Base-by-base conservation (phyloP, 2,113 vertebrate genomes). In the Tenebrosternarchus preto region DNA sequence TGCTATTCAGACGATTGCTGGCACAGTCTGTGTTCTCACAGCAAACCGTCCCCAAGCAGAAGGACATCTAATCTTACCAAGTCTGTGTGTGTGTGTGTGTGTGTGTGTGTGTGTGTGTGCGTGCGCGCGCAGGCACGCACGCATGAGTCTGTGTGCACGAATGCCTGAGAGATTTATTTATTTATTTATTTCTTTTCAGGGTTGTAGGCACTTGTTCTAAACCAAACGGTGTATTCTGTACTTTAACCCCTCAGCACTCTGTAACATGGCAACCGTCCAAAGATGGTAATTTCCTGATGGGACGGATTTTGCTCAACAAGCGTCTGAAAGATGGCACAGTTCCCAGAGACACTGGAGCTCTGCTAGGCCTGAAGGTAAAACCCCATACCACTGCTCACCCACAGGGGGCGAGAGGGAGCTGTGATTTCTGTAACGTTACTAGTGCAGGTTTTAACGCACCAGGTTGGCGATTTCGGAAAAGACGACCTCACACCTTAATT, bases 261-360 rank as follows among this genome's bases (percentile, higher is more conserved):
- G 96, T 98, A 86, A 95, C 95, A 8, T 99, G 98, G 98, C 96
- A 97, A 71, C 95, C 95, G 17, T 98, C 97, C 86, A 98, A 96
- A 92, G 96, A 99, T 80, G 97, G 97, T 82, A 95, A 99, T 86
- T 93, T 95, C 77, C 93, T 99, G 87, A 96, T 99, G 88, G 98
- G 98, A 81, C 95, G 96, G 59, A 96, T 99, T 89, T 92, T 98
- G 76, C 93, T 99, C 89, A 98, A 97, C 90, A 99, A 99, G 72
- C 90, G 95, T 73, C 91, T 96, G 85, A 97, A 98, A 90, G 96
- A 99, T 73, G 97, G 97, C 84, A 96, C 94, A 16, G 93, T 98
- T 74, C 94, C 96, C 76, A 91, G 94, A 67, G 97, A 98, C 85
- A 94, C 95, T 0, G 96, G 96, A 89, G 93, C 98, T 20, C 93